Base-by-base conservation (phyloP, 2,888 invertebrate species). In the Amorpha juglandis region DNA sequence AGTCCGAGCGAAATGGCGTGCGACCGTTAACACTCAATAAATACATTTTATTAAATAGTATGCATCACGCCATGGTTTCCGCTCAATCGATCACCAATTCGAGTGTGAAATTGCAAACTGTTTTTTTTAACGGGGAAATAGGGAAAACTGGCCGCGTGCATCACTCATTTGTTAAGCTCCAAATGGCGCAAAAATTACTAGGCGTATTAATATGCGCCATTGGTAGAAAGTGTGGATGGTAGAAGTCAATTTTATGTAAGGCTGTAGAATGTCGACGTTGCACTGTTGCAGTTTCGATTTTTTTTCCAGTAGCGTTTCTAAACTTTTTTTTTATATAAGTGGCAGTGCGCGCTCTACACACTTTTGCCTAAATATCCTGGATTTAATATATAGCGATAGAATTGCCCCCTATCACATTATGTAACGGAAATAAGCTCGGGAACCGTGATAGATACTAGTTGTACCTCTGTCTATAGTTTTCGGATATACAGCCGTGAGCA, bases 101-200 rank as follows among this genome's bases (percentile, higher is more conserved):
- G 47, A 42, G 64, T 58, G 64, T 65, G 64, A 55, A 65, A 65
- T 65, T 65, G 35, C 35, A 48, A 65, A 33, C 58, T 38, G 27
- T 48, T 47, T 53, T 64, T 27, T 64, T 45, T 64, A 53, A 64
- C 48, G 48, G 53, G 55, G 35, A 35, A 11, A 58, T 47, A 64
- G 47, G 53, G 47, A 64, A 55, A 58, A 58, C 50, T 11, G 38
- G 21, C 38, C 12, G 42, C 12, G 42, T 42, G 19, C 38, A 12
- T 38, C 42, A 16, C 42, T 58, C 58, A 58, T 58, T 58, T 64
- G 63, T 67, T 62, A 64, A 64, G 67, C 67, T 67, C 67, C 33
- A 64, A 42, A 67, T 66, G 33, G 16, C 16, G 48, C 27, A 62
- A 38, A 67, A 63, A 62, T 7, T 64, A 45, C 38, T 58, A 12